Base-by-base conservation (phyloP, 2,888 invertebrate genomes). In the Hecatera dysodea region DNA sequence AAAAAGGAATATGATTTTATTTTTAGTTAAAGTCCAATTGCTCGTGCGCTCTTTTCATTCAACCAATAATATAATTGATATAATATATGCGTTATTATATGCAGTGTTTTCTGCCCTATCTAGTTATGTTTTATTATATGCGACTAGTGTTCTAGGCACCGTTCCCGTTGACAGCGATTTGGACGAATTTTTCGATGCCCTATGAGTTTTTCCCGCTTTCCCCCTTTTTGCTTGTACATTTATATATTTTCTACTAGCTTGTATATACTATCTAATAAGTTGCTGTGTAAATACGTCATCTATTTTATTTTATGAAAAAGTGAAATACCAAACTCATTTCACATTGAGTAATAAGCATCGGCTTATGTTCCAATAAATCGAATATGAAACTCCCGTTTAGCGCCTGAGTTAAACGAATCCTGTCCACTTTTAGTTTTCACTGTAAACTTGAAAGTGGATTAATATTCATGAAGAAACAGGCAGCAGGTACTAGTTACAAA, bases 1-100 rank as follows among this genome's bases (percentile, higher is more conserved):
- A 83, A 85, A 77, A 79, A 73, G 67, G 36, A 69, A 79, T 67
- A 75, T 72, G 63, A 81, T 69, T 67, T 79, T 81, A 77, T 66
- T 75, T 77, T 86, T 87, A 81, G 84, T 82, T 44, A 59, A 72
- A 67, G 56, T 84, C 87, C 87, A 88, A 85, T 78, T 79, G 57
- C 11, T 50, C 8, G 27, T 39, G 19, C 27, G 29, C 42, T 57
- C 65, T 48, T 75, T 29, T 57, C 33, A 68, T 67, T 48, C 50
- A 12, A 17, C 5, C 33, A n/a, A 61, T 65, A 24, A 61, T 56
- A 33, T 60, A 63, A 57, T 69, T 64, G 12, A 27, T 17, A 17
- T 17, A 44, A 46, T 33, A 24, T 44, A 33, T 15, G 12, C 11
- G 19, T 2, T 63, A 33, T 19, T 65, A 9, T 22, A 29, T 9